These are phyloP conservation scores for Protosalanx chinensis DNA, from an alignment of 2,797 vertebrate genomes.

Conservation along the genomic window DNA sequence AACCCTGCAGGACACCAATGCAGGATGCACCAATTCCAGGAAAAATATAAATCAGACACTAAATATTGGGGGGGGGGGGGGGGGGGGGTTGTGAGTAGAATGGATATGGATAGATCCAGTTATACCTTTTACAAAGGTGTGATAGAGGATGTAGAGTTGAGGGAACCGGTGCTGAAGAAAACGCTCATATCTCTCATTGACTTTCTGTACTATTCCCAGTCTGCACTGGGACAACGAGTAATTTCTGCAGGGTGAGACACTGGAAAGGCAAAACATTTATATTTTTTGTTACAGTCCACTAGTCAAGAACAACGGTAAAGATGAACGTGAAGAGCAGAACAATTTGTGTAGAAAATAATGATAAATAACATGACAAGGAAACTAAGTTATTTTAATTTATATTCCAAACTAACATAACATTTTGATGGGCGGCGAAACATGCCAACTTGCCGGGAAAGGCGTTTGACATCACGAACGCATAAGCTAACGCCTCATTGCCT, in stretches of 20 bases:
- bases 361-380: too few relatives aligned
- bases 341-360: too few relatives aligned
- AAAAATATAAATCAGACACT: not conserved
- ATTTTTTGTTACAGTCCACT: too few relatives aligned
- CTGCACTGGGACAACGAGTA: constrained; percentile 2
- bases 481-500: not conserved
- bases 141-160: constrained; percentile 6
- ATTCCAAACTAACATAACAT: too few relatives aligned
- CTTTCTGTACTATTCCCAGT: constrained; percentile 6
- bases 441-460: not conserved
- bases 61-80: not conserved
- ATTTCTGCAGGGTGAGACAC: not conserved
- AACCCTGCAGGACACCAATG: constrained; percentile 5
- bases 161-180: constrained; percentile 8
- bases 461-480: too few relatives aligned
- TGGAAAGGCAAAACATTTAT: not conserved
- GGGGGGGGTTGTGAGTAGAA: not conserved
- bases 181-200: constrained; percentile 2
- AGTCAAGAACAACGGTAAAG: too few relatives aligned
- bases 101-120: too few relatives aligned
- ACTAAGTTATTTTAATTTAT: too few relatives aligned
- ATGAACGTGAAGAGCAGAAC: too few relatives aligned
- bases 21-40: not conserved
- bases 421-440: not conserved
- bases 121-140: constrained; percentile 12